These are phyloP conservation scores for Noctuana brunneofusca DNA, from an alignment of 2,888 invertebrate species.

Conservation along the genomic window DNA sequence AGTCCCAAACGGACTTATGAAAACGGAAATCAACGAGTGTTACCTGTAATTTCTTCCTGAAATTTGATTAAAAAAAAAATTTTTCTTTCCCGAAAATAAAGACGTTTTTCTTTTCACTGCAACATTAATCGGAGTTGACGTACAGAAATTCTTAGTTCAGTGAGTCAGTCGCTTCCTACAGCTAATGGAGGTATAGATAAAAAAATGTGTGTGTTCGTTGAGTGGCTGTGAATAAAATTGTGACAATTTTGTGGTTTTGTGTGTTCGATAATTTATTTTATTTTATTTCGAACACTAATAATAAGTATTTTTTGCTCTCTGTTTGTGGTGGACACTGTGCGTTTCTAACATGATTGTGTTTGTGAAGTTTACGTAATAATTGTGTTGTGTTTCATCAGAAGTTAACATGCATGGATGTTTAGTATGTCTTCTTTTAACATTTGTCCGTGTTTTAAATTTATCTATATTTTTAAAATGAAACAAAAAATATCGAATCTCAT, in stretches of 20 bases:
- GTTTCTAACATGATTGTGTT: slow-evolving; percentile 4
- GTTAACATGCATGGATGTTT: slow-evolving; percentile 29
- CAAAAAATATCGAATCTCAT: not conserved
- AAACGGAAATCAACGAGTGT: no score
- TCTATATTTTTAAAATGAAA: not conserved
- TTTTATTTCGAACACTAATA: not conserved
- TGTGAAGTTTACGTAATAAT: slow-evolving; percentile 22
- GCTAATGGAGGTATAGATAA: slow-evolving; percentile 25
- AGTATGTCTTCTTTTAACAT: slow-evolving; percentile 21
- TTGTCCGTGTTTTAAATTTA: not conserved
- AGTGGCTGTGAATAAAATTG: slow-evolving; percentile 8
- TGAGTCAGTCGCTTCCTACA: slow-evolving; percentile 9
- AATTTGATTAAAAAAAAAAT: not conserved
- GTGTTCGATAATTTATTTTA: not conserved
- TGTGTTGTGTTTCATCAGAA: not conserved
- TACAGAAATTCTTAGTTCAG: not conserved
- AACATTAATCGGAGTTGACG: not conserved
- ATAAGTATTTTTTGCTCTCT: not conserved
- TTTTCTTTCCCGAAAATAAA: no score
- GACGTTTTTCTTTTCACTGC: not conserved
- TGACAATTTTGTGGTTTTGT: not conserved
- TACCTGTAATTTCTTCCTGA: not conserved
- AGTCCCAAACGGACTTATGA: no score
- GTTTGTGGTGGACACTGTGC: not conserved
- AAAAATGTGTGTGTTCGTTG: slow-evolving; percentile 1